Base-by-base conservation (phyloP, 2,113 vertebrate species). In the Machaerirhynchus nigripectus region DNA sequence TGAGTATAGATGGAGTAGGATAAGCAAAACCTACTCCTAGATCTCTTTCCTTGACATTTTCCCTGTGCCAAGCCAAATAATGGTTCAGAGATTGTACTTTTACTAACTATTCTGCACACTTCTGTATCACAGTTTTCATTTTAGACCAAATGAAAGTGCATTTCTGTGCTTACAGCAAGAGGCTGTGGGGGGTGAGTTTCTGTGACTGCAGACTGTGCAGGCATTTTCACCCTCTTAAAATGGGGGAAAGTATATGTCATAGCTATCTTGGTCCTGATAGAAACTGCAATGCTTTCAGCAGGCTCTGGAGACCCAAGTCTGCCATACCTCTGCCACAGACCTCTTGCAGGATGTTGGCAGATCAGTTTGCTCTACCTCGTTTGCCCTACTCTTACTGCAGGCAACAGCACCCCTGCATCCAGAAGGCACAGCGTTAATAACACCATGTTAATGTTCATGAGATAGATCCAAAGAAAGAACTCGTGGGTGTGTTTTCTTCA, bases 401-500 rank as follows among this genome's bases (percentile, higher is more conserved):
- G 55, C 63, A 77, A 40, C 55, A 73, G 39, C 3, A 40, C 6
- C 39, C 10, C 68, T 33, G 44, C 61, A 30, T 15, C 27, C 75
- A 37, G 35, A 44, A 79, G 30, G 52, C 42, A 56, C 30, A 56
- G 73, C 0, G 0, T 52, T 63, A 68, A 26, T 53, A 90, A 47
- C 0, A 0, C 44, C 7, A 2, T 2, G 3, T 11, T 56, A 22
- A 35, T 39, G 33, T 8, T 71, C 21, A 2, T 20, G 39, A 88
- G 67, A 44, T 0, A 56, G 35, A 64, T 20, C 23, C 61, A 53
- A 74, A 82, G 57, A 50, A 86, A 89, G 57, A 76, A 64, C 33
- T 21, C 21, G 57, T 23, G 59, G 20, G 30, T 3, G 6, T 33
- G 26, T 37, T 57, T 47, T 13, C 22, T 49, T 49, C 23, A 17